Evolutionary conservation across 2,888 invertebrate genomes (phyloP).

Genomic region (Marronus borbonicus): DNA sequence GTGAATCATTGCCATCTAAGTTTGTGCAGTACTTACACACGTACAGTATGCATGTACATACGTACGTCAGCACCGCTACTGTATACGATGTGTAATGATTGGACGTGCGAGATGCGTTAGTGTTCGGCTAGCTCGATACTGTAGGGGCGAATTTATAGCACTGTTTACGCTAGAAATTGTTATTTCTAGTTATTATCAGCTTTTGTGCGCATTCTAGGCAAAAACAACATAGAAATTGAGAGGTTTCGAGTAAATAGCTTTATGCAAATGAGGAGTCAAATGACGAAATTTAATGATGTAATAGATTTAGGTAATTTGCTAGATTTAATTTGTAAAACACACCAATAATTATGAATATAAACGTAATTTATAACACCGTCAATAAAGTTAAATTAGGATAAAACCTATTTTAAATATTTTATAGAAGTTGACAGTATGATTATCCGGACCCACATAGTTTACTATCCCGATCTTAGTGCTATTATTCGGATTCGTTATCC

Average conservation of each 20-base stretch:
- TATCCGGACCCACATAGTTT: too few relatives aligned
- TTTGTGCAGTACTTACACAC: neutral
- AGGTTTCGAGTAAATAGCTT: too few relatives aligned
- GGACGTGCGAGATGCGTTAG: neutral
- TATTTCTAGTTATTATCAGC: slow-evolving; percentile 10
- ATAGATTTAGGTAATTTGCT: neutral
- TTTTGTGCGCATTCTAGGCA: neutral
- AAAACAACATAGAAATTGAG: too few relatives aligned
- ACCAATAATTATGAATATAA: neutral
- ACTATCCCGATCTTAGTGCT: too few relatives aligned
- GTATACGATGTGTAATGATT: neutral
- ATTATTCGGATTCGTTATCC: too few relatives aligned
- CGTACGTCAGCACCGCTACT: neutral
- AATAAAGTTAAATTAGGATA: neutral
- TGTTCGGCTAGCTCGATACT: slow-evolving; percentile 10
- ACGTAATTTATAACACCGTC: neutral
- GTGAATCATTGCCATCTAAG: slow-evolving; percentile 37
- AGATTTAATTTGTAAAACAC: neutral
- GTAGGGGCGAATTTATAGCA: slow-evolving; percentile 36
- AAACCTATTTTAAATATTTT: neutral
- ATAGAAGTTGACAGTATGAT: too few relatives aligned
- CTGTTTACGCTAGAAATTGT: slow-evolving; percentile 19
- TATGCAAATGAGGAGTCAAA: too few relatives aligned
- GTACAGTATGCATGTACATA: slow-evolving; percentile 9
- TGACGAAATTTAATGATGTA: too few relatives aligned